Conservation (phyloP, 2,797 vertebrate species). For the Pangasius mekongensis region DNA sequence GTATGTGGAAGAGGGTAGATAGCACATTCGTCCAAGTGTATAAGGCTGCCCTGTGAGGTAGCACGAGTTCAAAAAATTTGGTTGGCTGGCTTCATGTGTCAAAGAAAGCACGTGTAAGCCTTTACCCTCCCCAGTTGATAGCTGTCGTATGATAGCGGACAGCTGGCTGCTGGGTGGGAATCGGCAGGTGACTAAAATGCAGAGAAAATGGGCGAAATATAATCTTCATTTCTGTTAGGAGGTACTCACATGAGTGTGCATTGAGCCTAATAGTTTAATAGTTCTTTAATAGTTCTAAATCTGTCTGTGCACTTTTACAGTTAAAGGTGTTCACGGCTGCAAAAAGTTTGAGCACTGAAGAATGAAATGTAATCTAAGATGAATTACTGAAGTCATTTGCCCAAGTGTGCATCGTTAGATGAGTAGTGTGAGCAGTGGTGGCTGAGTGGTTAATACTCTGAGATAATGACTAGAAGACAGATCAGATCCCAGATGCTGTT, state of each 20-base stretch:
- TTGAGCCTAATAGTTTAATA: neutral
- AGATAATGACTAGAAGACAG: neutral
- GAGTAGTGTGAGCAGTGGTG: neutral
- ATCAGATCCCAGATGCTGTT: conserved; percentile 1
- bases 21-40: neutral
- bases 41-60: neutral
- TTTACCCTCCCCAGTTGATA: neutral
- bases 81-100: neutral
- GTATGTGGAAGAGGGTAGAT: neutral
- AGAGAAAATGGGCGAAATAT: neutral
- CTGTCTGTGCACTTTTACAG: neutral
- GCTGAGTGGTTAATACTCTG: neutral
- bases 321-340: neutral
- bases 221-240: neutral
- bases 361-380: neutral
- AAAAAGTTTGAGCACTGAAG: neutral
- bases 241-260: neutral
- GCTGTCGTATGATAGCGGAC: neutral
- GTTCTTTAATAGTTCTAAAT: neutral
- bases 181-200: neutral
- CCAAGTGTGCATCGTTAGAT: neutral
- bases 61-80: neutral
- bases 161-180: neutral
- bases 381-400: neutral
- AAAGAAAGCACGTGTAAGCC: neutral